Conservation (phyloP, 1,140 invertebrate species). For the Temnothorax nylanderi region DNA sequence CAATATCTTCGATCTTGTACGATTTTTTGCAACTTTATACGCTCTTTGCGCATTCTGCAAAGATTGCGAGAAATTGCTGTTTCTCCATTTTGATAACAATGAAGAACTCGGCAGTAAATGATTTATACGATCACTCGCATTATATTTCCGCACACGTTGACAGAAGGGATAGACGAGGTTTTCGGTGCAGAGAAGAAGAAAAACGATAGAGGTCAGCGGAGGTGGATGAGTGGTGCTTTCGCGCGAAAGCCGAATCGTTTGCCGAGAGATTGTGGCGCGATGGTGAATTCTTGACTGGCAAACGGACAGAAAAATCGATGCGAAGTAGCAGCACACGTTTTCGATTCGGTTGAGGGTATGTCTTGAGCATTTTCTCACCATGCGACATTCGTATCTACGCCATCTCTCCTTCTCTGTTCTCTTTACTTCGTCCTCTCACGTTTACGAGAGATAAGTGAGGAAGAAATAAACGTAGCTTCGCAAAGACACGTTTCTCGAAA, state of each 20-base stretch:
- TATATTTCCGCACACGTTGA: conserved; percentile 47
- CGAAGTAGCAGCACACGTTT: conserved; percentile 65
- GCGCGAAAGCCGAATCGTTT: conserved; percentile 73
- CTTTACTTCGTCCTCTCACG: neutral
- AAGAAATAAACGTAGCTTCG: neutral
- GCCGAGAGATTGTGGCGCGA: conserved; percentile 55
- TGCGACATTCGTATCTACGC: conserved; percentile 50
- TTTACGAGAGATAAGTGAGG: neutral
- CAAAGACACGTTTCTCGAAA: neutral
- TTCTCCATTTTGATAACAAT: conserved; percentile 30
- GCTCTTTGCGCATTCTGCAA: neutral
- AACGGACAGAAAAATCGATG: conserved; percentile 83
- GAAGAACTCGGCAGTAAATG: conserved; percentile 32
- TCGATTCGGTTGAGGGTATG: conserved; percentile 66
- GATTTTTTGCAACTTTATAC: neutral
- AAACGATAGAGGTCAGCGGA: conserved; percentile 57
- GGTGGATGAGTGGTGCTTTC: conserved; percentile 71
- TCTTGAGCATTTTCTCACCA: conserved; percentile 72
- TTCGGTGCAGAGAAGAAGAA: conserved; percentile 56
- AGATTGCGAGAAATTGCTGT: neutral
- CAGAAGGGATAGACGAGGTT: neutral
- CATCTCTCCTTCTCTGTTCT: conserved; percentile 7
- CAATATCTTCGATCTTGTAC: neutral
- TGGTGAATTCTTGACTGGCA: conserved; percentile 78
- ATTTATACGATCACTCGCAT: conserved; percentile 56